Evolutionary conservation across 2,113 vertebrate species (phyloP), one percentile per base, ranked within the genome.

Genomic region (Gymnorhina tibicen): DNA sequence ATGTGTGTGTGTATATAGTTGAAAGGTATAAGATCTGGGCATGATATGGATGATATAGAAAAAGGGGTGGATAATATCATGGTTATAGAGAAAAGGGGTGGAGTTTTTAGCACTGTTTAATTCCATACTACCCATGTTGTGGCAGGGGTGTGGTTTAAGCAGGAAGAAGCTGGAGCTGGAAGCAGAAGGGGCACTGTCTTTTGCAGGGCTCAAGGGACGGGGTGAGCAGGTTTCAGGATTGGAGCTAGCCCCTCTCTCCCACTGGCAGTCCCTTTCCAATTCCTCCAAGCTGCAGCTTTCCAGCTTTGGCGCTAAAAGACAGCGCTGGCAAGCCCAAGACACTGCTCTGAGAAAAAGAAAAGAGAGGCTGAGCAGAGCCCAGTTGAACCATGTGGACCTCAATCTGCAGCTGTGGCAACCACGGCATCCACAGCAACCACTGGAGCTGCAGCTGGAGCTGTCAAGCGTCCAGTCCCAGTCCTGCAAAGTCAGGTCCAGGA

Each of bases 261-360:
- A 12, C 22, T 23, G n/a, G 15, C 15, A 35, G 24, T 58, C 24
- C 16, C 30, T 20, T 41, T 66, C 24, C 26, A 24, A 7, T 35
- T 75, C 13, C 24, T 35, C 35, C 7, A 2, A 75, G 35, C 42
- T 66, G 30, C 42, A 66, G 35, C 16, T 75, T 75, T 49, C 35
- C 52, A 75, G 35, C 5, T 85, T 35, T 41, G 24, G 30, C 49
- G 42, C 13, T 58, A 3, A 26, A 62, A 46, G 35, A 20, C 23
- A 66, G 24, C 0, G 0, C 42, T 0, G 0, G 10, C 12, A 49
- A 66, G 30, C 5, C 20, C 52, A 76, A 50, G 26, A 35, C 0
- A 0, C 20, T 3, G 3, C 7, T 42, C 42, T 67, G 26, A 85
- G 24, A 16, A 41, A 41, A n/a, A 47, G 39, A 46, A 9, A 16